These are phyloP conservation scores for Steinernema carpocapsae DNA, from an alignment of 2,888 invertebrate genomes.

Conservation along the genomic window DNA sequence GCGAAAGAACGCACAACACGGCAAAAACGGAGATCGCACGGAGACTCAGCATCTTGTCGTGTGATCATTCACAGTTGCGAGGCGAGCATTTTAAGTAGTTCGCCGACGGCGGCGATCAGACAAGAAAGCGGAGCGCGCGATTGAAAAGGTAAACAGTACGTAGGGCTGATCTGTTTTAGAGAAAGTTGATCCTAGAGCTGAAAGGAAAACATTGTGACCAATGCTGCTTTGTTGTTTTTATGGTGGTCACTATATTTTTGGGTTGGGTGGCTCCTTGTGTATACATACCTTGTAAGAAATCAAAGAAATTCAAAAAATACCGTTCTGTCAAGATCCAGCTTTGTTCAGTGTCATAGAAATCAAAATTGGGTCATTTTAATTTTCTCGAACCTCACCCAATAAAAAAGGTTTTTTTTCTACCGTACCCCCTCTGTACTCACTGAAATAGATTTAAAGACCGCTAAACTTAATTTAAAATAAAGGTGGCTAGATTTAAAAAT, in stretches of 20 bases:
- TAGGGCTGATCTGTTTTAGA: background rate
- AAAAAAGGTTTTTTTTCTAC: too few species aligned
- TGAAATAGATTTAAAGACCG: too few species aligned
- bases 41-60: background rate
- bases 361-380: background rate
- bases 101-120: background rate
- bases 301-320: background rate
- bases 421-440: too few species aligned
- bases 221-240: background rate
- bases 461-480: too few species aligned
- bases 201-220: background rate
- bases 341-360: background rate
- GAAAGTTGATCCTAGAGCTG: constrained; percentile 10
- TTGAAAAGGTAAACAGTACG: background rate
- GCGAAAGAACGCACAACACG: background rate
- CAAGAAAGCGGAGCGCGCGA: background rate
- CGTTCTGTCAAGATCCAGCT: too few species aligned
- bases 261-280: background rate
- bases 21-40: background rate
- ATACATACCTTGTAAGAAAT: background rate
- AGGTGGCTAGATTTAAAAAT: too few species aligned
- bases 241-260: background rate
- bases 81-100: background rate
- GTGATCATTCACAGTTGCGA: background rate
- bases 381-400: background rate